Base-by-base conservation (phyloP, 2,888 invertebrate genomes). In the Plebejus anna region DNA sequence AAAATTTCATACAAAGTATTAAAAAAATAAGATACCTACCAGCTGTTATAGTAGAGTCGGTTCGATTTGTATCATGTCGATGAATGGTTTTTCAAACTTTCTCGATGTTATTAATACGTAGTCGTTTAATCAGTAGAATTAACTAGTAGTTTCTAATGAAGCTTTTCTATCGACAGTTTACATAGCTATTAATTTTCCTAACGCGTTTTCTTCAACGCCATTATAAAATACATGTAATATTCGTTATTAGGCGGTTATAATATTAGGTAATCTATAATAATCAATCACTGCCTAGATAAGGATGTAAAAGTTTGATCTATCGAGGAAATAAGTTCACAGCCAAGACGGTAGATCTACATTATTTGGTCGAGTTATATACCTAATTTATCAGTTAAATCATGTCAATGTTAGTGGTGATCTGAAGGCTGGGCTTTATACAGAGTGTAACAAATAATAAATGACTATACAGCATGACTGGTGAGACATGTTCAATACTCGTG, bases 261-360 rank as follows among this genome's bases (percentile, higher is more conserved):
- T 0, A 32, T 66, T 66, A 32, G 66, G 32, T 36, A 47, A 32
- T 28, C 16, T 72, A 51, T 51, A 42, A 6, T 5, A 22, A 73
- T 51, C 55, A 51, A 73, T 73, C 73, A 73, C 55, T 73, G 73
- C 13, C 16, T 55, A 73, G 55, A 73, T 73, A 73, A 51, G 28
- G 51, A 47, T 51, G 72, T 9, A 72, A 47, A 51, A 47, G 47
- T 47, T 55, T 4, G 13, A 16, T 55, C 4, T 1, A 16, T 55
- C 55, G 4, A 55, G 55, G 55, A 55, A 55, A 55, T 55, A 55
- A 0, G 55, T 16, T 55, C 55, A 16, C 11, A 51, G 13, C 4
- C 51, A 51, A 51, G 51, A 51, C 13, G 13, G 13, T 13, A 13
- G 51, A 11, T 13, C 51, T 51, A 51, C 11, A 11, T 51, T 51